Evolutionary conservation across 1,140 invertebrate genomes (phyloP).

Genomic region (Drosophila simulans): DNA sequence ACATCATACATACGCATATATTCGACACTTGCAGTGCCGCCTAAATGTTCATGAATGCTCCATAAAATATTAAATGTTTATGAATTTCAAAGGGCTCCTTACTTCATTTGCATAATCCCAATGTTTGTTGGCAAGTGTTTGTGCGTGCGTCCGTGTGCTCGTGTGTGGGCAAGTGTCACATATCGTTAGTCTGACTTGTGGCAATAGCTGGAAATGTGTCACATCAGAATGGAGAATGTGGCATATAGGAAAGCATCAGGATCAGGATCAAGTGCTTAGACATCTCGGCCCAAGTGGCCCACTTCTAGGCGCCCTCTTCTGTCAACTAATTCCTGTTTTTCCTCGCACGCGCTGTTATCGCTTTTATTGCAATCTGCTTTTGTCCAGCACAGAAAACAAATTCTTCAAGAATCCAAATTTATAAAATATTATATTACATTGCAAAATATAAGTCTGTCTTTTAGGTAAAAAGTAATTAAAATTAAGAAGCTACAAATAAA

Average conservation of each 20-base stretch:
- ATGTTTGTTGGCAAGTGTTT: conserved; percentile 57
- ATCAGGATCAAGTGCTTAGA: conserved; percentile 8
- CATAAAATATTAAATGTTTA: conserved; percentile 76
- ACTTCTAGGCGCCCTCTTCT: conserved; percentile 3
- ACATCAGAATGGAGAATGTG: conserved; percentile 14
- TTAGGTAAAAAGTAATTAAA: too few species aligned
- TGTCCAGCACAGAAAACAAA: neutral
- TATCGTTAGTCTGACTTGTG: conserved; percentile 53
- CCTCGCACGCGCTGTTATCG: neutral
- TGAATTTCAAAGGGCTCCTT: conserved; percentile 64
- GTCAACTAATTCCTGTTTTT: conserved; percentile 25
- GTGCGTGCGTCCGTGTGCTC: conserved; percentile 9
- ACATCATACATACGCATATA: conserved; percentile 10
- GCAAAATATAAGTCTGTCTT: too few species aligned
- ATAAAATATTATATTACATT: neutral
- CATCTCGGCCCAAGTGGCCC: conserved; percentile 19
- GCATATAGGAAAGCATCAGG: neutral
- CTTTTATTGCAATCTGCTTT: neutral
- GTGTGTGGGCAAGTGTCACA: conserved; percentile 55
- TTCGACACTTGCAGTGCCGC: conserved; percentile 31
- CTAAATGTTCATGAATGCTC: conserved; percentile 63
- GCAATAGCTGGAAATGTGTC: conserved; percentile 46
- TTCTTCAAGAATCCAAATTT: neutral
- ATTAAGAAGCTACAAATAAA: too few species aligned
- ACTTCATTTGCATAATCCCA: conserved; percentile 72